Percentiles rank a stretch among this genome's conserved stretches.
Conservation (phyloP, 2,888 invertebrate genomes). For the Amiota minor region DNA sequence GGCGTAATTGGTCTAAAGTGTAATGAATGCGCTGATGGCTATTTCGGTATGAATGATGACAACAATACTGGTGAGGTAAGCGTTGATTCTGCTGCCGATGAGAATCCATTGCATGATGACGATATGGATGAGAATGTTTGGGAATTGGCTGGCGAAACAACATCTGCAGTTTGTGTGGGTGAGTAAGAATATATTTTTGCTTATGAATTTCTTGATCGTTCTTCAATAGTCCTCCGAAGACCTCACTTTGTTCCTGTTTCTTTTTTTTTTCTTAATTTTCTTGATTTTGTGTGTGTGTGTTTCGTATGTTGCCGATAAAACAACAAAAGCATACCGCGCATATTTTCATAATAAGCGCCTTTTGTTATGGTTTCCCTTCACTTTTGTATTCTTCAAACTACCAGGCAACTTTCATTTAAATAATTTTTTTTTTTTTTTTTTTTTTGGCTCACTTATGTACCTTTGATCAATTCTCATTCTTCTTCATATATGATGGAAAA, state of each 20-base stretch:
- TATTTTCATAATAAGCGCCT: slow-evolving; percentile 27
- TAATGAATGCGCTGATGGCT: slow-evolving; percentile 80
- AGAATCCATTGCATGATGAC: not conserved
- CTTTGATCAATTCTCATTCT: slow-evolving; percentile 22
- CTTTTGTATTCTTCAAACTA: not conserved
- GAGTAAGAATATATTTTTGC: slow-evolving; percentile 52
- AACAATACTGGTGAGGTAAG: slow-evolving; percentile 45
- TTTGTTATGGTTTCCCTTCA: not conserved
- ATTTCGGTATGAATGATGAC: slow-evolving; percentile 78
- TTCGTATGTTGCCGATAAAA: not conserved
- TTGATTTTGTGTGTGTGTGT: not conserved
- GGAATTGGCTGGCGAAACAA: slow-evolving; percentile 46
- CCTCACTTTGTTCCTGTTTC: not conserved
- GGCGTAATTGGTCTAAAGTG: slow-evolving; percentile 87
- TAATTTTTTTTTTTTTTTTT: not conserved
- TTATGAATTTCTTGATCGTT: not conserved
- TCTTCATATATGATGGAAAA: not conserved
- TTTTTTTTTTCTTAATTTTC: no score
- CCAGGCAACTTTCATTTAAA: not conserved
- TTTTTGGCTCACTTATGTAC: not conserved
- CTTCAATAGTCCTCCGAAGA: no score
- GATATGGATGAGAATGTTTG: slow-evolving; percentile 51
- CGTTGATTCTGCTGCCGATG: not conserved
- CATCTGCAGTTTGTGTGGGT: slow-evolving; percentile 65
- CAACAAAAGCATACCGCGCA: slow-evolving; percentile 16